phyloP scores from a whole-genome alignment of 2,888 invertebrate genomes.

The Synergus gifuensis region DNA sequence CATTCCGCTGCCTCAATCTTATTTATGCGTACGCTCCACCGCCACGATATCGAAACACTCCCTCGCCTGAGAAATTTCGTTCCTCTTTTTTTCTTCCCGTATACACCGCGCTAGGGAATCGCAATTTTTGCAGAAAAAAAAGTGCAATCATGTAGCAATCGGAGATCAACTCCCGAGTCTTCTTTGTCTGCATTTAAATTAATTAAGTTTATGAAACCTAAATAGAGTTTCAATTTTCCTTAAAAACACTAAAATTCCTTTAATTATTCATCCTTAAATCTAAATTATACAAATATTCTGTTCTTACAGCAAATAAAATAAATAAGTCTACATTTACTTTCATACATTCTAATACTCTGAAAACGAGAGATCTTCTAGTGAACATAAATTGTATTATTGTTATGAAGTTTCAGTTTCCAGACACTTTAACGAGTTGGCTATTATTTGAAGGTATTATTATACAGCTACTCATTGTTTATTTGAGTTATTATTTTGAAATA shows the following conservation, averaged over 20 bases:
- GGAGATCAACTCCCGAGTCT: slow-evolving; percentile 20
- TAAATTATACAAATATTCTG: not conserved
- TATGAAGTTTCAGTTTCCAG: slow-evolving; percentile 6
- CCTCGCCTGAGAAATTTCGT: slow-evolving; percentile 34
- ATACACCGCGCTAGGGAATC: slow-evolving; percentile 24
- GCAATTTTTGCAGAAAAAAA: slow-evolving; percentile 28
- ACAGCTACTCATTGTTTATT: not conserved
- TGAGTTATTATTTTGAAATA: slow-evolving; percentile 12
- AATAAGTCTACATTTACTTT: not conserved
- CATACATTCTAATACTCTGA: not conserved
- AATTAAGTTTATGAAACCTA: slow-evolving; percentile 1
- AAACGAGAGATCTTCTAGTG: not conserved
- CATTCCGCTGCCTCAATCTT: slow-evolving; percentile 60
- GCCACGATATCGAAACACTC: slow-evolving; percentile 33
- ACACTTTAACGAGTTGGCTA: slow-evolving; percentile 2
- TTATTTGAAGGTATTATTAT: not conserved
- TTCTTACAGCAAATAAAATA: too few species aligned
- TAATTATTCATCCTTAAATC: not conserved
- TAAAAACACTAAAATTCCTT: not conserved
- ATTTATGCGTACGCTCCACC: slow-evolving; percentile 55
- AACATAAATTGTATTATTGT: not conserved
- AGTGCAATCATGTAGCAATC: slow-evolving; percentile 25
- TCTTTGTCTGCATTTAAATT: slow-evolving; percentile 30
- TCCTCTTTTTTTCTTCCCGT: slow-evolving; percentile 21
- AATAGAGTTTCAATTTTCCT: not conserved